phyloP scores from a whole-genome alignment of 2,888 invertebrate genomes.

The Amblyjoppa proteus region DNA sequence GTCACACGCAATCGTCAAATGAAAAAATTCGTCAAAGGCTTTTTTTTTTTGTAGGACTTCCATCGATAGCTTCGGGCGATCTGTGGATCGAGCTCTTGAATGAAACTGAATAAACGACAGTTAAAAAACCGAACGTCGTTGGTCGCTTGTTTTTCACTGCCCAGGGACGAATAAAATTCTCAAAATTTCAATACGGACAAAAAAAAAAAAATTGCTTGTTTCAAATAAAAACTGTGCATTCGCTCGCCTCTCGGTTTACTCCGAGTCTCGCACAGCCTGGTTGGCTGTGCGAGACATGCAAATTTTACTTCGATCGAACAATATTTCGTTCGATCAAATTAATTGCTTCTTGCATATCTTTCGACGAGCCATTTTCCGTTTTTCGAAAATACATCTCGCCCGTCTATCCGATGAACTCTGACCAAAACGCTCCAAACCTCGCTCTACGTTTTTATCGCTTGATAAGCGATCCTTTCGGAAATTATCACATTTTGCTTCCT shows the following conservation, averaged over 20 bases:
- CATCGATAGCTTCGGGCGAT: neutral
- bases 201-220: neutral
- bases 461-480: constrained; percentile 44
- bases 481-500: constrained; percentile 45
- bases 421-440: neutral
- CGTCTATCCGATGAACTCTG: neutral
- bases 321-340: neutral
- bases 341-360: neutral
- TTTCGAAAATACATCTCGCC: neutral
- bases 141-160: neutral
- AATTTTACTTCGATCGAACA: neutral
- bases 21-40: constrained; percentile 42
- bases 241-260: too few relatives aligned
- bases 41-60: neutral
- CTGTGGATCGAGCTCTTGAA: neutral
- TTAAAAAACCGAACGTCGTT: neutral
- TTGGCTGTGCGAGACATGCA: neutral
- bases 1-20: constrained; percentile 43
- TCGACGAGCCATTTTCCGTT: neutral
- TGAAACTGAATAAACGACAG: neutral
- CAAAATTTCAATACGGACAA: neutral
- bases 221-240: neutral
- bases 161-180: neutral
- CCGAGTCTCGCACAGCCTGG: too few relatives aligned
- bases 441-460: constrained; percentile 1